These are phyloP conservation scores for Drosophila nannoptera DNA, from an alignment of 1,140 invertebrate genomes.

Conservation along the genomic window DNA sequence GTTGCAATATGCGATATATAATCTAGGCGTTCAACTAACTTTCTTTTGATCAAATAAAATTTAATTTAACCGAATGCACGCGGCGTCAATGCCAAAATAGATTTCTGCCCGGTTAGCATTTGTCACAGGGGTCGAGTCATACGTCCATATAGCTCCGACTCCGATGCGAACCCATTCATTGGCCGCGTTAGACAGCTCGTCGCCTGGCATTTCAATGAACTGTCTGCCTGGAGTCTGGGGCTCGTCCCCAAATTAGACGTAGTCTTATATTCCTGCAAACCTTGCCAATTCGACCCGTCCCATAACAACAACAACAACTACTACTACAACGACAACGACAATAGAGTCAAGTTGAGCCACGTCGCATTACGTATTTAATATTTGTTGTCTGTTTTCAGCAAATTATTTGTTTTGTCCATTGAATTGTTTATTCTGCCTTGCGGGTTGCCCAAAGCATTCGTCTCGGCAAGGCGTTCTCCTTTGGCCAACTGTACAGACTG, in stretches of 20 bases:
- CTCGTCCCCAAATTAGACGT: conserved; percentile 55
- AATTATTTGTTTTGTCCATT: conserved; percentile 38
- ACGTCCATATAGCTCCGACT: conserved; percentile 17
- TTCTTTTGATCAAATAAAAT: too few species aligned
- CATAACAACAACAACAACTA: conserved; percentile 52
- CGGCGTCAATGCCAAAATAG: not conserved
- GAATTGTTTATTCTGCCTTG: conserved; percentile 34
- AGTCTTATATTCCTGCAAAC: conserved; percentile 64
- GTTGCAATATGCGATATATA: too few species aligned
- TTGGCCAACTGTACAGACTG: not conserved
- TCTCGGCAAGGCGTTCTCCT: not conserved
- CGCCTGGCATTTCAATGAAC: conserved; percentile 70
- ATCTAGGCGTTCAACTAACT: too few species aligned
- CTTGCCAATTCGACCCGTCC: conserved; percentile 59
- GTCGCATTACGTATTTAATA: conserved; percentile 44
- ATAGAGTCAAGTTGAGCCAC: not conserved
- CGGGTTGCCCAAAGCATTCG: not conserved
- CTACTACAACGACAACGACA: conserved; percentile 2
- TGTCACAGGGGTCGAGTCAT: conserved; percentile 38
- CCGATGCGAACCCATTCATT: conserved; percentile 30
- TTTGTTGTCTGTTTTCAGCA: conserved; percentile 28
- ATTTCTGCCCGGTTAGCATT: not conserved
- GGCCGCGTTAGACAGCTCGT: conserved; percentile 15
- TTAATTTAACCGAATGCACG: too few species aligned
- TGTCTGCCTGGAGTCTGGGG: conserved; percentile 18